Conservation (phyloP, 2,888 invertebrate genomes). For the Lasiommata megera region DNA sequence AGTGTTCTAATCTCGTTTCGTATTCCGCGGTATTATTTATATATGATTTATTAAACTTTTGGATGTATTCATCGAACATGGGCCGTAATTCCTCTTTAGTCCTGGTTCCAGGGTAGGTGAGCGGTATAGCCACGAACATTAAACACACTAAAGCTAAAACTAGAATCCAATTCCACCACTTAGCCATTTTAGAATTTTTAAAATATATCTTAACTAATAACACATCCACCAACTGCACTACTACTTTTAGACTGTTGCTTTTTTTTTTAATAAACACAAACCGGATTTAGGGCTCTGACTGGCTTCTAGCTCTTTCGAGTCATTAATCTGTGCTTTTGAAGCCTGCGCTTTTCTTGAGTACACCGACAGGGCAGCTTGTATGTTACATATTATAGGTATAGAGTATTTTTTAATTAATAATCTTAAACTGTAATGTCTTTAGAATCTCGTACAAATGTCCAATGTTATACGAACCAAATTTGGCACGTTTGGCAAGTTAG, state of each 20-base stretch:
- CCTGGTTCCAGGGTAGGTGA: slow-evolving; percentile 44
- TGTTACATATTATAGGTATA: no score
- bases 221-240: slow-evolving; percentile 9
- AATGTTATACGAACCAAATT: no score
- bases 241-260: not conserved
- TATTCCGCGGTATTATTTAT: slow-evolving; percentile 69
- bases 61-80: slow-evolving; percentile 73
- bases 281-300: no score
- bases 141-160: slow-evolving; percentile 55
- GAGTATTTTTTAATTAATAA: no score
- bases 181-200: slow-evolving; percentile 51
- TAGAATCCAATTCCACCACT: slow-evolving; percentile 71
- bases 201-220: slow-evolving; percentile 17
- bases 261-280: no score
- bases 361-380: no score
- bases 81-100: slow-evolving; percentile 50
- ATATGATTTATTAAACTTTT: slow-evolving; percentile 80
- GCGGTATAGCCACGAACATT: slow-evolving; percentile 62
- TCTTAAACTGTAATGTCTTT: no score
- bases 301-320: no score
- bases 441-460: no score
- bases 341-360: no score
- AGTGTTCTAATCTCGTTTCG: slow-evolving; percentile 69
- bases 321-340: no score
- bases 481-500: no score